Evolutionary conservation across 2,797 vertebrate species (phyloP), one percentile per base, ranked within the genome.

Genomic region (Xiphorhynchus erythropygius): DNA sequence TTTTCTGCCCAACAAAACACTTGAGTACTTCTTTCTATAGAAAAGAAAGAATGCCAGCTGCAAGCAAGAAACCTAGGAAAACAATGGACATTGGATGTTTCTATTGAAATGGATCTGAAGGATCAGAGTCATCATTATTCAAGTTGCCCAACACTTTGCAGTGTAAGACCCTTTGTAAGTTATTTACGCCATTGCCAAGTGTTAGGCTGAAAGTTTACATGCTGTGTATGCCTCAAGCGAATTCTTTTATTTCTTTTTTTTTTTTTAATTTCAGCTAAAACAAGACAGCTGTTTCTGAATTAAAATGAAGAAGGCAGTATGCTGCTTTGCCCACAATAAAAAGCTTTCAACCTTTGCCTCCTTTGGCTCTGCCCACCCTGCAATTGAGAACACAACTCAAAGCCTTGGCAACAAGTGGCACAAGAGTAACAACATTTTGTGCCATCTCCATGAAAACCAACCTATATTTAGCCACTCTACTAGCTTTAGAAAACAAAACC

Each of bases 11-110:
- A 73, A 56, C 21, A 44, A 86, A 87, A 73, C 27, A 32, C 33
- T 84, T 85, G 68, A 60, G 11, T 60, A 74, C 27, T 82, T 52
- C 33, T 84, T 90, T 37, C 57, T 74, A 13, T 41, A 77, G 33
- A 46, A 76, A 84, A 94, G 50, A 88, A 93, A 88, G 70, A 84
- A 87, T 67, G 28, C 14, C 81, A 93, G 63, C 77, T 77, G 80
- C 63, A 63, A 91, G 73, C 37, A 84, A 87, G 69, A 78, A 84
- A 55, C 35, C 28, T 32, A 68, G 35, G 18, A 76, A 84, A 87
- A 89, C 80, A 95, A 95, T 56, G 30, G 63, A 6, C 64, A 39
- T 22, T 70, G 41, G 52, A 32, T 79, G 24, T 35, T 90, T 79
- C 67, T 52, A 89, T 87, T 84, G 77, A 77, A 89, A 82, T 56